These are phyloP conservation scores for Leontopithecus rosalia DNA, from an alignment of 2,797 vertebrate genomes.

Conservation along the genomic window DNA sequence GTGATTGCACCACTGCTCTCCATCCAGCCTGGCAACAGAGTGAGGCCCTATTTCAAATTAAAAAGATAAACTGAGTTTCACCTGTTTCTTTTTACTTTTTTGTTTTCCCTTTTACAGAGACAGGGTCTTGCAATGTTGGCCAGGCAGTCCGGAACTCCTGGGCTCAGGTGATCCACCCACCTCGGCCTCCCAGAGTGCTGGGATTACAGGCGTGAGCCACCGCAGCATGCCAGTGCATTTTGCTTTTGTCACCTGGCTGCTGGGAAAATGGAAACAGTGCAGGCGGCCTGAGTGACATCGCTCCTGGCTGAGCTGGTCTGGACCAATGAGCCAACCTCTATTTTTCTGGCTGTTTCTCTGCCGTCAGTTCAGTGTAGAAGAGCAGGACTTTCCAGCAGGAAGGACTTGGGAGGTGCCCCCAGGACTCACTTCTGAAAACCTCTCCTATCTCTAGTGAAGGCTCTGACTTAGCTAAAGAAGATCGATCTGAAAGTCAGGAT, in stretches of 20 bases:
- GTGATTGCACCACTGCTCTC: not conserved
- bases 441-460: not conserved
- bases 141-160: not conserved
- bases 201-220: not conserved
- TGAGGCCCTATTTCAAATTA: not conserved
- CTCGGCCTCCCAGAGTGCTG: not conserved
- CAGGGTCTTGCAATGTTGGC: not conserved
- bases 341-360: not conserved
- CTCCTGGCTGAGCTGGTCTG: not conserved
- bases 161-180: not conserved
- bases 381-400: not conserved
- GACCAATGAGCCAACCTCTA: not conserved
- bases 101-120: not conserved
- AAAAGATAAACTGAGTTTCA: not conserved
- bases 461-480: not conserved
- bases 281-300: too few species aligned
- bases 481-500: fast-evolving
- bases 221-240: not conserved
- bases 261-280: not conserved
- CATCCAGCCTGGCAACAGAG: not conserved
- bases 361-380: not conserved
- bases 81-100: not conserved
- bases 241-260: not conserved
- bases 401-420: not conserved
- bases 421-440: not conserved